phyloP scores from a whole-genome alignment of 2,797 vertebrate species.

The Oceanodroma leucorhoa region DNA sequence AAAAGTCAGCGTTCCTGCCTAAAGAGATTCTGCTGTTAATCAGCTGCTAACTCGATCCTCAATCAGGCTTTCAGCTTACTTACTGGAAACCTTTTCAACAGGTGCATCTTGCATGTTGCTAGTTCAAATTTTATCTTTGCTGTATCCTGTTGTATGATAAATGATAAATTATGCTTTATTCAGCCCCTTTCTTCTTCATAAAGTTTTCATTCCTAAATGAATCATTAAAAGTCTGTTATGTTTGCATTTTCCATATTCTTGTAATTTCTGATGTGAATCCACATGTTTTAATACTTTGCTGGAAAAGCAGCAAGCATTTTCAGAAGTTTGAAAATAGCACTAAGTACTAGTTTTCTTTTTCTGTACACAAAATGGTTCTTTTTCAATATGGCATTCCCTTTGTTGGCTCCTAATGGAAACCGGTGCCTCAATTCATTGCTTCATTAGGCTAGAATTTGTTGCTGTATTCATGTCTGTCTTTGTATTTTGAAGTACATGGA shows the following conservation, averaged over 20 bases:
- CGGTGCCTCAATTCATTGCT: constrained; percentile 18
- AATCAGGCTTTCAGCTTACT: not conserved
- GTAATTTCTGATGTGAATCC: not conserved
- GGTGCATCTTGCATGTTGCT: not conserved
- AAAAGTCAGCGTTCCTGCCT: not conserved
- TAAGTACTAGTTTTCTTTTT: not conserved
- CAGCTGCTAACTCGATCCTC: not conserved
- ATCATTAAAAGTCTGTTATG: not conserved
- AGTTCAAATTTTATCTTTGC: not conserved
- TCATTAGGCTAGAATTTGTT: constrained; percentile 37
- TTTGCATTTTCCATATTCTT: not conserved
- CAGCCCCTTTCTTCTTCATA: not conserved
- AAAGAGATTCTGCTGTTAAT: not conserved
- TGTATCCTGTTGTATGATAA: not conserved
- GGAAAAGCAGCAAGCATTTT: not conserved
- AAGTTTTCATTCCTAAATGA: not conserved
- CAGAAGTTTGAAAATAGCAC: not conserved
- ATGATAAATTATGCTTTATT: not conserved
- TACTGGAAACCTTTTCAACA: not conserved
- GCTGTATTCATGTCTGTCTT: not conserved
- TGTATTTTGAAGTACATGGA: not conserved
- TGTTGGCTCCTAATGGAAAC: constrained; percentile 20
- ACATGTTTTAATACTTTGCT: not conserved
- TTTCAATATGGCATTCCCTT: not conserved
- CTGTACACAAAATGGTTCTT: not conserved